Percentiles rank a stretch among this genome's conserved stretches.
These are phyloP conservation scores for Dolichotis patagonum DNA, from an alignment of 2,113 vertebrate genomes.

Conservation along the genomic window DNA sequence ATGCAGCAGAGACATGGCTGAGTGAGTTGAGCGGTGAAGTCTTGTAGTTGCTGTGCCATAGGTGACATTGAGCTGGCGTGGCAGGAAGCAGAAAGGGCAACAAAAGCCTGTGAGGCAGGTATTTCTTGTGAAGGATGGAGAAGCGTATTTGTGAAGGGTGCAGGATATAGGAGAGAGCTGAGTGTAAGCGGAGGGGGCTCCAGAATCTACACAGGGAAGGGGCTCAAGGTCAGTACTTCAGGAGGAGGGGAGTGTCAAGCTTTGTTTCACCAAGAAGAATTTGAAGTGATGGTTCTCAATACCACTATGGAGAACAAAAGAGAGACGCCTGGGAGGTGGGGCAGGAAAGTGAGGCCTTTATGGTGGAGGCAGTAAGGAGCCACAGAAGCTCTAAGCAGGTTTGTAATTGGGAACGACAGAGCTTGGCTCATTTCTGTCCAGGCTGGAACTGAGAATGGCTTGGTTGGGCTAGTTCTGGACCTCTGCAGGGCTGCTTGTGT, in stretches of 20 bases:
- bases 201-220: background rate
- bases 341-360: background rate
- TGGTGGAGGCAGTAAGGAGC: background rate
- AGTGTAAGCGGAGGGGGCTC: background rate
- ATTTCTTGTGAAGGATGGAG: background rate
- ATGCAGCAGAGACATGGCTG: background rate
- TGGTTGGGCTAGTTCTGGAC: background rate
- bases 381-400: background rate
- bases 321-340: background rate
- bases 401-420: background rate
- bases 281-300: background rate
- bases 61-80: background rate
- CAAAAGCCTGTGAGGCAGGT: background rate
- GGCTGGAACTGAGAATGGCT: background rate
- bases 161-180: background rate
- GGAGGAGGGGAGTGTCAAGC: background rate
- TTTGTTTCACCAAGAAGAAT: slow-evolving; percentile 41
- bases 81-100: background rate
- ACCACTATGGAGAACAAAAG: background rate
- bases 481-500: background rate
- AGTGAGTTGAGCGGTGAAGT: background rate
- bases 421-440: background rate
- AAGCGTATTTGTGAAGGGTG: background rate
- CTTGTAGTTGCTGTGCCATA: background rate
- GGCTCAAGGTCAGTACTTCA: background rate